phyloP scores from a whole-genome alignment of 2,113 vertebrate genomes.

The Saccopteryx bilineata region DNA sequence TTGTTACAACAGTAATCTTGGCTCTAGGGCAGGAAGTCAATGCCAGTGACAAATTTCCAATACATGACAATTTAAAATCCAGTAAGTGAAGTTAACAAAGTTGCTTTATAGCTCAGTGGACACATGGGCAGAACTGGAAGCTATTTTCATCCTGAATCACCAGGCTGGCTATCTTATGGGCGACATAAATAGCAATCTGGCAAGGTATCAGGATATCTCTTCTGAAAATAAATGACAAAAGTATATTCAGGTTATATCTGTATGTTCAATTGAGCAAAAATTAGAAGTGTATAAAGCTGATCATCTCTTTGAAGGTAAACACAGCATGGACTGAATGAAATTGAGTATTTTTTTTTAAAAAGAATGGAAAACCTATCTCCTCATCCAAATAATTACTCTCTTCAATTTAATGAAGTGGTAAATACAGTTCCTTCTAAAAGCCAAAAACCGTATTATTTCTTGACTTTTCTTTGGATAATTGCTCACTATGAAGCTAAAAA shows the following conservation, averaged over 20 bases:
- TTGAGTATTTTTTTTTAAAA: not conserved
- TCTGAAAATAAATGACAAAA: conserved; percentile 53
- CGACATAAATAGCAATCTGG: conserved; percentile 17
- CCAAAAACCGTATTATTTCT: not conserved
- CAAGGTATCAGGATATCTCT: not conserved
- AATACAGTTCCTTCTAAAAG: conserved; percentile 46
- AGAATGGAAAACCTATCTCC: not conserved
- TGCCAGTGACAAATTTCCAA: conserved; percentile 75
- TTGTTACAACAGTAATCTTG: conserved; percentile 56
- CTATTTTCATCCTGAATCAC: not conserved
- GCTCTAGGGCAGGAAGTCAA: conserved; percentile 46
- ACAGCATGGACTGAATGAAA: not conserved
- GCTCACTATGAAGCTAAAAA: not conserved
- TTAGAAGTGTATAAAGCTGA: not conserved
- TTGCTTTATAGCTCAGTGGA: conserved; percentile 65
- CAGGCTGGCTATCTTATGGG: not conserved
- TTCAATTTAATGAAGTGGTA: not conserved
- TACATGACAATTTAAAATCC: conserved; percentile 73
- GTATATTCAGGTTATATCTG: not conserved
- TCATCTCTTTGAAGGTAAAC: conserved; percentile 15
- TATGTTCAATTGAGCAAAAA: conserved; percentile 21
- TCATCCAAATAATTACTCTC: conserved; percentile 45
- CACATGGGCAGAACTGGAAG: conserved; percentile 41
- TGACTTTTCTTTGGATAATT: conserved; percentile 24
- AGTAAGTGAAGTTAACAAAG: conserved; percentile 69